A percentile compares a stretch with the other conserved stretches of the same genome.
phyloP scores from a whole-genome alignment of 1,140 invertebrate species.

The Macrotrachela quadricornifera region DNA sequence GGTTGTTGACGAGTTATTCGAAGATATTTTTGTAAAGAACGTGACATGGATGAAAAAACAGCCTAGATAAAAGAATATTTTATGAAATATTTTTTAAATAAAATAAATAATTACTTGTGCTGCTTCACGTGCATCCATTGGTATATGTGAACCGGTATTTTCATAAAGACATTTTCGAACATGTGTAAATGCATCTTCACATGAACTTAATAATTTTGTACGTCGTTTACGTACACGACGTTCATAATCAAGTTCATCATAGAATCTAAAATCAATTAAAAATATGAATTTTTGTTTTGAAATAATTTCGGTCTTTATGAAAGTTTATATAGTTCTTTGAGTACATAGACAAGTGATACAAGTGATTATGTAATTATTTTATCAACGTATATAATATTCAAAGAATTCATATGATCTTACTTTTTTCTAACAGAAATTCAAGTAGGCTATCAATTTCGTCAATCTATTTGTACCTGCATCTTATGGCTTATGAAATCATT shows the following conservation, averaged over 20 bases:
- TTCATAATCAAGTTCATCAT: constrained; percentile 90
- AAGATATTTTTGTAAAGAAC: constrained; percentile 82
- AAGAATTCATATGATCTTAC: too few relatives aligned
- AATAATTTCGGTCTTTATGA: too few relatives aligned
- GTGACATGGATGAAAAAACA: constrained; percentile 80
- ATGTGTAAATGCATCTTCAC: constrained; percentile 89
- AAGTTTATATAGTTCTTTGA: background rate
- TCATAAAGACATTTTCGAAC: constrained; percentile 46
- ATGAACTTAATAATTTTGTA: constrained; percentile 64
- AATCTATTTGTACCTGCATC: too few relatives aligned
- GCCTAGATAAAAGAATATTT: constrained; percentile 35
- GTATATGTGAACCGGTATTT: constrained; percentile 24
- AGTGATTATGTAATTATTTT: too few relatives aligned
- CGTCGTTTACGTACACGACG: constrained; percentile 69
- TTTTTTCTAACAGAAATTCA: too few relatives aligned
- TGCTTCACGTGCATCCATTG: constrained; percentile 17
- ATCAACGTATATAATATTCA: too few relatives aligned
- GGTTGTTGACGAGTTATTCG: constrained; percentile 81
- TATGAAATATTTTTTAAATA: too few relatives aligned
- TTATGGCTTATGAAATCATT: too few relatives aligned
- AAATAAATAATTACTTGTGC: constrained; percentile 1
- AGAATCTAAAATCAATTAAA: constrained; percentile 41
- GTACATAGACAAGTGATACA: too few relatives aligned
- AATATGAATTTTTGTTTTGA: background rate
- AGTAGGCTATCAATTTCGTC: too few relatives aligned